A percentile compares a stretch with the other conserved stretches of the same genome.
Conservation (phyloP, 1,140 invertebrate species). For the Leptopilina clavipes region DNA sequence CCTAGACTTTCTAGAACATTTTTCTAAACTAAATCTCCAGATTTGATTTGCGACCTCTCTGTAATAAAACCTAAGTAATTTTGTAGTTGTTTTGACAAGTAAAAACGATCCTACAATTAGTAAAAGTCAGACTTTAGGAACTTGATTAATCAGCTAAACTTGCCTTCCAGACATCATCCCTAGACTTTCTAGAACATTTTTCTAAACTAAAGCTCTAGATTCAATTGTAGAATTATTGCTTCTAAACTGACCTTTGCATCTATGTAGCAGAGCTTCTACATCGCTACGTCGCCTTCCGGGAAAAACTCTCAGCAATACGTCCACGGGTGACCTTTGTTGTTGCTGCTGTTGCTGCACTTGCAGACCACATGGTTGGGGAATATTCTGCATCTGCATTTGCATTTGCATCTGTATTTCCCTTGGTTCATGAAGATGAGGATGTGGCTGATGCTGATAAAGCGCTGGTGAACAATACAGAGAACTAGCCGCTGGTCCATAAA, state of each 20-base stretch:
- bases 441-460: constrained; percentile 69
- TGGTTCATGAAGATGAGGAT: constrained; percentile 66
- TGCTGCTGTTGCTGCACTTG: constrained; percentile 69
- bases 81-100: too few relatives aligned
- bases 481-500: constrained; percentile 70
- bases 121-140: too few relatives aligned
- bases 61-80: too few relatives aligned
- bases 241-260: constrained; percentile 77
- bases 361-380: constrained; percentile 66
- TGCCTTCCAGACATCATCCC: too few relatives aligned
- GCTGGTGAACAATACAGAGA: constrained; percentile 72
- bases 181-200: too few relatives aligned
- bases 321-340: constrained; percentile 81
- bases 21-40: too few relatives aligned
- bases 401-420: constrained; percentile 71
- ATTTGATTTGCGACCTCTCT: too few relatives aligned
- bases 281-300: constrained; percentile 88
- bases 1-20: too few relatives aligned
- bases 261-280: constrained; percentile 86
- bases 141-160: too few relatives aligned
- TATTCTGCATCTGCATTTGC: constrained; percentile 71
- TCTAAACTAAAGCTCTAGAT: too few relatives aligned
- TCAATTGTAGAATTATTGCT: too few relatives aligned
- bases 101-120: too few relatives aligned
- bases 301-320: constrained; percentile 87